Base-by-base conservation (phyloP, 2,888 invertebrate genomes). In the Lasius fuliginosus region DNA sequence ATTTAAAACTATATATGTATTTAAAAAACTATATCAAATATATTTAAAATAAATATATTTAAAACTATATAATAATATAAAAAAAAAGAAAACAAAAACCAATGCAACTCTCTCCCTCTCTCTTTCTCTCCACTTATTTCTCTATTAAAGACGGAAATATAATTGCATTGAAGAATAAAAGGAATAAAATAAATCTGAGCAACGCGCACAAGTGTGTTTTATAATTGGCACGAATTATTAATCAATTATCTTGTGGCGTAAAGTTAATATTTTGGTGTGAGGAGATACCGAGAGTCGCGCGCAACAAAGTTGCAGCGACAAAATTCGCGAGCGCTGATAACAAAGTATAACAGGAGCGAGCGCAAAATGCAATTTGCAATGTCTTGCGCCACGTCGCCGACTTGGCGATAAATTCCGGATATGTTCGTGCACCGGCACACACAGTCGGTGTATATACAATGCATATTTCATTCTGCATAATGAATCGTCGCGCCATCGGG, bases 391-490 rank as follows among this genome's bases (percentile, higher is more conserved):
- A 27, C 69, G 81, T 85, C 69, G 74, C n/a, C 74, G 71, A 74
- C 79, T 79, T 79, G 53, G 85, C 77, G 82, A 87, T 89, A 90
- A 90, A 90, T 90, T 75, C 75, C 71, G 85, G 82, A 84, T 49
- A 49, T 83, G 85, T 77, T 90, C 85, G 83, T 76, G 77, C 83
- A 82, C 74, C 3, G 42, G 42, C 42, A 42, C 42, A 42, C 42
- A 49, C 83, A 75, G 86, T 88, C 83, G 76, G 73, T 18, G n/a
- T 82, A 84, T 85, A 79, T 84, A 83, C 84, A 84, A 88, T 86
- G 87, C 85, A 88, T 90, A 89, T 91, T 90, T 90, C 89, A 89
- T 88, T 88, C 73, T 82, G 85, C 88, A 87, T 90, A 90, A 90
- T 88, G 85, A 90, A 91, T 88, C 82, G 85, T 75, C 83, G 85